Evolutionary conservation across 2,113 vertebrate species (phyloP).

Genomic region (Axis porcinus): DNA sequence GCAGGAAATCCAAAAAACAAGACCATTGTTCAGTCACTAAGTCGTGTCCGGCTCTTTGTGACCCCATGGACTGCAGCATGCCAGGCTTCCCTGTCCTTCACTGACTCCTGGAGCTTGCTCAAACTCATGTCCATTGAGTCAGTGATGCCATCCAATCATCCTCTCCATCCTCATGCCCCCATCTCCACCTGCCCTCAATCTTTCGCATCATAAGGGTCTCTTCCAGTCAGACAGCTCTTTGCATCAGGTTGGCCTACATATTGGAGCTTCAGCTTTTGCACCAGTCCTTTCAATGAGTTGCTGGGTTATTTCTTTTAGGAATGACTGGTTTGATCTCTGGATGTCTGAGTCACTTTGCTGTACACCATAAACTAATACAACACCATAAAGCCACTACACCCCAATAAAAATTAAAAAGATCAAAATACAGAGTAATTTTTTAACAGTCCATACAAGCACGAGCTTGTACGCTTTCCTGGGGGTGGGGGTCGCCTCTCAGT

Average conservation of each 20-base stretch:
- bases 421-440: not conserved
- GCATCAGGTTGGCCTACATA: not conserved
- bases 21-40: not conserved
- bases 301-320: not conserved
- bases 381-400: not conserved
- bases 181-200: not conserved
- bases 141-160: not conserved
- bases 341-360: not conserved
- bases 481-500: not conserved
- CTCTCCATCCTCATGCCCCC: not conserved
- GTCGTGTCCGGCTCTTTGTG: fast-evolving
- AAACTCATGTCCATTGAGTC: not conserved
- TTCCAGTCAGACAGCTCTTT: not conserved
- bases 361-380: not conserved
- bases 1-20: not conserved
- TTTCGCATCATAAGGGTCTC: not conserved
- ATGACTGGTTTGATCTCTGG: not conserved
- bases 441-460: not conserved
- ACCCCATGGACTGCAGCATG: not conserved
- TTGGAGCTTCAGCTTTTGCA: not conserved
- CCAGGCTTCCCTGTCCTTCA: not conserved
- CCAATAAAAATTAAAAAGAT: not conserved
- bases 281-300: not conserved
- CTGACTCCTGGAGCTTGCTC: not conserved
- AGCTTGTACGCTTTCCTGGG: not conserved